Conservation (phyloP, 2,113 vertebrate species). For the Micromys minutus region DNA sequence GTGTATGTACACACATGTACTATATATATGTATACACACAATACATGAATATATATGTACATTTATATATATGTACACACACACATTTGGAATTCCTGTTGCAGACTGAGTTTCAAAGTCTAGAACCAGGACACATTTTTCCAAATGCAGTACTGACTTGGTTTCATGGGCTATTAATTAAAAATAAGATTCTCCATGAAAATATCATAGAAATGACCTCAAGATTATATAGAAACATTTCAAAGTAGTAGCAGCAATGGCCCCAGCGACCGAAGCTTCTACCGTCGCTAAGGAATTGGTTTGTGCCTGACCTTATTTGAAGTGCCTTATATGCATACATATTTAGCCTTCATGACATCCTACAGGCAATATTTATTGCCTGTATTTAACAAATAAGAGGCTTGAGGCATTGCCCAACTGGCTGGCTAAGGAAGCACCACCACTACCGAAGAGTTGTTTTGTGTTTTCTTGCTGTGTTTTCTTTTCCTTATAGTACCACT, state of each 20-base stretch:
- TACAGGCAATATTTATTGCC: neutral
- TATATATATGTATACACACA: rapidly evolving
- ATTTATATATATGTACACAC: neutral
- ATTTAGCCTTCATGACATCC: neutral
- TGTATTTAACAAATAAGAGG: neutral
- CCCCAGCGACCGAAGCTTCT: neutral
- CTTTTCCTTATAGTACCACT: constrained; percentile 22
- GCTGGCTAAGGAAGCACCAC: neutral
- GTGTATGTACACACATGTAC: neutral
- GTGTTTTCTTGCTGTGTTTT: neutral
- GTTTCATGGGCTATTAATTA: neutral
- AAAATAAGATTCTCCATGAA: neutral
- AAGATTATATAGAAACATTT: neutral
- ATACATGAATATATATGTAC: rapidly evolving
- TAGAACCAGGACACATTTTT: neutral
- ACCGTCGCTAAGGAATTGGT: neutral
- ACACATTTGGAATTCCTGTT: neutral
- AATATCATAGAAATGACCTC: neutral
- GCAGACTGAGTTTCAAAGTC: neutral
- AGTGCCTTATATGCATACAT: neutral
- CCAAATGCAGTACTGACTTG: constrained; percentile 35
- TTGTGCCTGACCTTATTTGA: neutral
- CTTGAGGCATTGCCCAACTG: neutral
- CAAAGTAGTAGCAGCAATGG: neutral
- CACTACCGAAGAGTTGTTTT: neutral